These are phyloP conservation scores for Hypselothyrea guttata DNA, from an alignment of 2,888 invertebrate species.

Conservation along the genomic window DNA sequence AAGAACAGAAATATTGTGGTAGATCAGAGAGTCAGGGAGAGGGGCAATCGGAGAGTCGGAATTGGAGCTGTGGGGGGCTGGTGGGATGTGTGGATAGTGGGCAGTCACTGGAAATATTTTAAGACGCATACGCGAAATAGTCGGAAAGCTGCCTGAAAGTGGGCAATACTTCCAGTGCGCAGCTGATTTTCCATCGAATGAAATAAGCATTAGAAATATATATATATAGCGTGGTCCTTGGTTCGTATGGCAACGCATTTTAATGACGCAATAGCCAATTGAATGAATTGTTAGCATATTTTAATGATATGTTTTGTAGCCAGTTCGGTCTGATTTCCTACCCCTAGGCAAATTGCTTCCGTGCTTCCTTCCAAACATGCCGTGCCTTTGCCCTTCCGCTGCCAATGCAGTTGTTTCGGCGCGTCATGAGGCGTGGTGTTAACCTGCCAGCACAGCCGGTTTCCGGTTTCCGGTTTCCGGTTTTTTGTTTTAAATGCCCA, in stretches of 20 bases:
- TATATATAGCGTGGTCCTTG: background rate
- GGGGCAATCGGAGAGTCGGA: background rate
- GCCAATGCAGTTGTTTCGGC: constrained; percentile 54
- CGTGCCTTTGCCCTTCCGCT: background rate
- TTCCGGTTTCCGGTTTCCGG: constrained; percentile 56
- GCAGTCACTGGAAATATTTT: constrained; percentile 33
- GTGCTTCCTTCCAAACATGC: constrained; percentile 15
- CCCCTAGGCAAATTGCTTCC: constrained; percentile 58
- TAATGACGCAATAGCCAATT: constrained; percentile 39
- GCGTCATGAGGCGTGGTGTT: constrained; percentile 51
- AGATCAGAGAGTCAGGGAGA: background rate
- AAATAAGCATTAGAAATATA: constrained; percentile 6
- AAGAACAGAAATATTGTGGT: constrained; percentile 32
- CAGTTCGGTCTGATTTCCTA: constrained; percentile 49
- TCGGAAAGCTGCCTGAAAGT: constrained; percentile 6
- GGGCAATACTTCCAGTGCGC: constrained; percentile 25
- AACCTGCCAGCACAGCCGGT: constrained; percentile 67
- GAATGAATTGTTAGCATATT: constrained; percentile 66
- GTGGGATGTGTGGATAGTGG: constrained; percentile 21
- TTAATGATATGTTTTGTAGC: constrained; percentile 58
- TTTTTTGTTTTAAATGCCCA: constrained; percentile 22
- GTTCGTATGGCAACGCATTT: too few relatives aligned
- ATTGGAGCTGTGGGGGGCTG: background rate
- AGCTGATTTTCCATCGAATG: constrained; percentile 63
- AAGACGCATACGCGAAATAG: constrained; percentile 42